These are phyloP conservation scores for Penaeus indicus DNA, from an alignment of 1,140 invertebrate species.

Conservation along the genomic window DNA sequence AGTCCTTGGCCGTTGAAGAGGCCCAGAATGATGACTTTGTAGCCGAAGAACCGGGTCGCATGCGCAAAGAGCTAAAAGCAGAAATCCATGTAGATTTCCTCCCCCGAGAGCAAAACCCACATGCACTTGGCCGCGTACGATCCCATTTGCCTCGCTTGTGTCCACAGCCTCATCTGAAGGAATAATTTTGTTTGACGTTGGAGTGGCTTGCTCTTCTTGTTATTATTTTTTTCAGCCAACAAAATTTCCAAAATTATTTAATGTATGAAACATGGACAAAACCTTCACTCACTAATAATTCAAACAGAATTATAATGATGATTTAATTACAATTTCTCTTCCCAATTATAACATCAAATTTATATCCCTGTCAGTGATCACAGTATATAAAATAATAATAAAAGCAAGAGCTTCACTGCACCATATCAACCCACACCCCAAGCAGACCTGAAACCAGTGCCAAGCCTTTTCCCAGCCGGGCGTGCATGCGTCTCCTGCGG, in stretches of 20 bases:
- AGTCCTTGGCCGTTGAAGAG: slow-evolving; percentile 94
- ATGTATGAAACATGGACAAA: too few species aligned
- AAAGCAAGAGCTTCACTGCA: too few species aligned
- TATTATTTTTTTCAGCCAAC: too few species aligned
- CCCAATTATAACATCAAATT: too few species aligned
- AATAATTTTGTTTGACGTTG: slow-evolving; percentile 36
- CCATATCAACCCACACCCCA: slow-evolving; percentile 69
- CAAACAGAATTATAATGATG: too few species aligned
- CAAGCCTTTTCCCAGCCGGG: slow-evolving; percentile 79
- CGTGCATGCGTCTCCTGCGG: slow-evolving; percentile 93
- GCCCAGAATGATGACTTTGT: slow-evolving; percentile 93
- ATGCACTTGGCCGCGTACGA: slow-evolving; percentile 93
- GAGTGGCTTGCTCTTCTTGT: too few species aligned
- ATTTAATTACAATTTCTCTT: too few species aligned
- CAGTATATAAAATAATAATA: neutral
- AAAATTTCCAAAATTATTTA: too few species aligned
- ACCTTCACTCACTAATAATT: too few species aligned
- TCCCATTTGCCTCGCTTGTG: slow-evolving; percentile 98
- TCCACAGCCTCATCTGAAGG: slow-evolving; percentile 92
- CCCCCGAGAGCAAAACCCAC: slow-evolving; percentile 73
- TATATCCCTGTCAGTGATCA: too few species aligned
- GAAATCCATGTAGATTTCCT: slow-evolving; percentile 78
- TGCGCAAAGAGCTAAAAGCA: slow-evolving; percentile 98
- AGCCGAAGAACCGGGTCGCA: slow-evolving; percentile 95
- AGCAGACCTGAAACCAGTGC: slow-evolving; percentile 86